These are phyloP conservation scores for Dusona sp. DNA, from an alignment of 2,888 invertebrate genomes.

Conservation along the genomic window DNA sequence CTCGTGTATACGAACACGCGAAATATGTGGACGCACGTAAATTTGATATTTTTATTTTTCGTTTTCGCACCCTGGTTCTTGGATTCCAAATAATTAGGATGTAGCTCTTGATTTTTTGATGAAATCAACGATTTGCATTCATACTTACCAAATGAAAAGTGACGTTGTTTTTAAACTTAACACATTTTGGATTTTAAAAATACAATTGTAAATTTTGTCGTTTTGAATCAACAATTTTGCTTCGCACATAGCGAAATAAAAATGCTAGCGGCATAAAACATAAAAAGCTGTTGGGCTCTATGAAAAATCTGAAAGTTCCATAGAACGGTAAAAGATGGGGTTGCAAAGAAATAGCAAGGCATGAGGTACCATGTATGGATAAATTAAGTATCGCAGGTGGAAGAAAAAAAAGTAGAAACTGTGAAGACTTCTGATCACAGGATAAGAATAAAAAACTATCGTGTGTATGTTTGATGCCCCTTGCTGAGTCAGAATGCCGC, in stretches of 20 bases:
- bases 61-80: not conserved
- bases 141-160: not conserved
- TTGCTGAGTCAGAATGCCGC: constrained; percentile 66
- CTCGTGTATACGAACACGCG: not conserved
- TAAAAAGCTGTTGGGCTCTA: not conserved
- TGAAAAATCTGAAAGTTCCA: not conserved
- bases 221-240: not conserved
- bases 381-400: constrained; percentile 2
- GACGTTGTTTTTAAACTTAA: not conserved
- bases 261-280: not conserved
- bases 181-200: too few species aligned
- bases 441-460: constrained; percentile 21
- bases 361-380: not conserved
- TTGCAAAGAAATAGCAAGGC: constrained; percentile 7
- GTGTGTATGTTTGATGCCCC: constrained; percentile 26
- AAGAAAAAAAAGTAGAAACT: constrained; percentile 38
- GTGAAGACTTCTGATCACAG: constrained; percentile 8
- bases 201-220: too few species aligned
- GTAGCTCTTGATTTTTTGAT: not conserved
- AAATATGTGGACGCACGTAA: not conserved
- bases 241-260: not conserved
- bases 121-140: not conserved
- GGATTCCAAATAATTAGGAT: not conserved
- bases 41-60: not conserved
- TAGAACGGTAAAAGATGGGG: not conserved